Conservation (phyloP, 1,140 invertebrate genomes). For the Drosophila pandora region DNA sequence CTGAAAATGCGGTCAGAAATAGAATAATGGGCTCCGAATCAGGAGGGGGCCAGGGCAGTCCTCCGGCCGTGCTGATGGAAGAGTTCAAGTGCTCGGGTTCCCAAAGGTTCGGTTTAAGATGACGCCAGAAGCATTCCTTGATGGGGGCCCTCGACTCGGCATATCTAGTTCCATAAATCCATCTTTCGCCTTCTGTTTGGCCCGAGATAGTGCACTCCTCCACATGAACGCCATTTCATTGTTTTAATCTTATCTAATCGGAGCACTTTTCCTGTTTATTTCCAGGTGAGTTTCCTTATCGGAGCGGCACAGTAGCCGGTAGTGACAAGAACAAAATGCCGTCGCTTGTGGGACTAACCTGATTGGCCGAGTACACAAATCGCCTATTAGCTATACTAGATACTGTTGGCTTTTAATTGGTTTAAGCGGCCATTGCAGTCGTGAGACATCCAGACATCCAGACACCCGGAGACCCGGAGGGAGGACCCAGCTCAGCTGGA, state of each 20-base stretch:
- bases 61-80: slow-evolving; percentile 52
- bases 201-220: neutral
- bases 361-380: slow-evolving; percentile 78
- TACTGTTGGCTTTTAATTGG: slow-evolving; percentile 76
- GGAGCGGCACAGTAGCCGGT: slow-evolving; percentile 27
- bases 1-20: slow-evolving; percentile 70
- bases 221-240: slow-evolving; percentile 36
- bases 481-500: slow-evolving; percentile 33
- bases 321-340: slow-evolving; percentile 55
- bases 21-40: slow-evolving; percentile 48
- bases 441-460: neutral
- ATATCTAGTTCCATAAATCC: slow-evolving; percentile 17
- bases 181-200: slow-evolving; percentile 17
- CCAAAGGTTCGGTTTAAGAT: neutral
- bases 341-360: slow-evolving; percentile 58
- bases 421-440: slow-evolving; percentile 69
- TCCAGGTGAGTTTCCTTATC: slow-evolving; percentile 76
- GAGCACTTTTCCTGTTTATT: slow-evolving; percentile 51
- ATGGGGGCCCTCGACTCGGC: too few species aligned
- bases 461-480: too few species aligned
- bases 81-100: slow-evolving; percentile 4
- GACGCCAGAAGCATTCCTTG: too few species aligned
- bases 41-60: slow-evolving; percentile 1
- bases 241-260: slow-evolving; percentile 58
- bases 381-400: slow-evolving; percentile 76